Conservation (phyloP, 1,140 invertebrate species). For the Bombus huntii region DNA sequence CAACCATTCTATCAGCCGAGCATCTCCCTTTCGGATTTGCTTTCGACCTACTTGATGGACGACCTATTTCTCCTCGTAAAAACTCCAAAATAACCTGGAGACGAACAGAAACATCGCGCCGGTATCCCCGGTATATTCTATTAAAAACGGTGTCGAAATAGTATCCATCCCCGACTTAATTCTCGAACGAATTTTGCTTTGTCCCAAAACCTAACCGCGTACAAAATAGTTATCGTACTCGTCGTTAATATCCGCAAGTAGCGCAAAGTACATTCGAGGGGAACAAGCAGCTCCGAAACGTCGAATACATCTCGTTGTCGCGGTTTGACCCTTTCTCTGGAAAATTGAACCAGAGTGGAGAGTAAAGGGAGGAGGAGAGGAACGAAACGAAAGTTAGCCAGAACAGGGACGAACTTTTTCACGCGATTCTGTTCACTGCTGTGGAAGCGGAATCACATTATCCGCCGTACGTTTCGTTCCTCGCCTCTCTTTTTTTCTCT, state of each 20-base stretch:
- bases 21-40: neutral
- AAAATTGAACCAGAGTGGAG: conserved; percentile 17
- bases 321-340: conserved; percentile 41
- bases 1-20: too few species aligned
- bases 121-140: neutral
- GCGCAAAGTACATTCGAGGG: neutral
- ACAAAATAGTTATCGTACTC: neutral
- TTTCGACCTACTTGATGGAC: neutral
- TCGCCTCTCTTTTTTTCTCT: neutral
- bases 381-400: conserved; percentile 58
- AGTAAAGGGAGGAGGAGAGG: neutral
- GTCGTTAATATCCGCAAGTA: neutral
- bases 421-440: conserved; percentile 46
- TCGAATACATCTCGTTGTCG: conserved; percentile 8
- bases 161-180: neutral
- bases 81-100: conserved; percentile 2
- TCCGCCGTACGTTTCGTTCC: conserved; percentile 58
- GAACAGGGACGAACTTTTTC: conserved; percentile 59
- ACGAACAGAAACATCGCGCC: neutral
- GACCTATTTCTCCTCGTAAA: neutral
- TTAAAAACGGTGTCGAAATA: neutral
- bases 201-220: neutral
- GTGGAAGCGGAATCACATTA: conserved; percentile 64
- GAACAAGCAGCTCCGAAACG: conserved; percentile 2
- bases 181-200: neutral